Conservation (phyloP, 2,113 vertebrate species). For the Tichodroma muraria region DNA sequence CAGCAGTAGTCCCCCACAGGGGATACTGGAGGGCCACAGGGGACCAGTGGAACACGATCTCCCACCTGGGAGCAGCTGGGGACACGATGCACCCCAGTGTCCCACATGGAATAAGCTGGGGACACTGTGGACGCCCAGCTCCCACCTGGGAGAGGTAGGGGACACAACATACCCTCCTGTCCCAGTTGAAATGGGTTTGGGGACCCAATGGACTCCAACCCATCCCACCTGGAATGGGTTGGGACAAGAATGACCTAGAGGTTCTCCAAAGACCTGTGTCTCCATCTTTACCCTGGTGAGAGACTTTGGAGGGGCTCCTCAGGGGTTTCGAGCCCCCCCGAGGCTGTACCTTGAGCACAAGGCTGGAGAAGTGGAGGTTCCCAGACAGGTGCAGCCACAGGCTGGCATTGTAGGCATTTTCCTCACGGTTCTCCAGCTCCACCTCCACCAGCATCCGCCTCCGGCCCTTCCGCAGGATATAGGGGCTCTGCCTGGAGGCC, state of each 20-base stretch:
- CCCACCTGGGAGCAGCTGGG: neutral
- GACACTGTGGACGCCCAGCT: too few relatives aligned
- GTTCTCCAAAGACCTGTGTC: neutral
- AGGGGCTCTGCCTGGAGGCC: constrained; percentile 77
- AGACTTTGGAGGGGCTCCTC: neutral
- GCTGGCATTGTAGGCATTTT: constrained; percentile 92
- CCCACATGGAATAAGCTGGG: neutral
- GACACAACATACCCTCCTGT: neutral
- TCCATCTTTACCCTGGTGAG: neutral
- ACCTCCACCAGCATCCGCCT: constrained; percentile 78
- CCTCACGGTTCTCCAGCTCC: constrained; percentile 82
- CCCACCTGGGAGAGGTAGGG: neutral
- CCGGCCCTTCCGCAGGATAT: constrained; percentile 78
- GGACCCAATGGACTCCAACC: too few relatives aligned
- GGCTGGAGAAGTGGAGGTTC: constrained; percentile 86
- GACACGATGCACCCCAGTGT: neutral
- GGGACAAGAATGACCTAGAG: neutral
- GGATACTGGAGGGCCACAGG: neutral
- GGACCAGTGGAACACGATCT: neutral
- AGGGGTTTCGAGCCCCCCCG: neutral
- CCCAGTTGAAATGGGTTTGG: neutral
- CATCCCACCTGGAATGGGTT: neutral
- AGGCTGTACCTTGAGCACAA: constrained; percentile 75
- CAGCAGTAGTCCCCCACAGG: neutral
- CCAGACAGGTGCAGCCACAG: neutral